A percentile compares a stretch with the other conserved stretches of the same genome.
These are phyloP conservation scores for Dysidea cf. avara DNA, from an alignment of 37 sponge, comb jelly and placozoan species.

Conservation along the genomic window DNA sequence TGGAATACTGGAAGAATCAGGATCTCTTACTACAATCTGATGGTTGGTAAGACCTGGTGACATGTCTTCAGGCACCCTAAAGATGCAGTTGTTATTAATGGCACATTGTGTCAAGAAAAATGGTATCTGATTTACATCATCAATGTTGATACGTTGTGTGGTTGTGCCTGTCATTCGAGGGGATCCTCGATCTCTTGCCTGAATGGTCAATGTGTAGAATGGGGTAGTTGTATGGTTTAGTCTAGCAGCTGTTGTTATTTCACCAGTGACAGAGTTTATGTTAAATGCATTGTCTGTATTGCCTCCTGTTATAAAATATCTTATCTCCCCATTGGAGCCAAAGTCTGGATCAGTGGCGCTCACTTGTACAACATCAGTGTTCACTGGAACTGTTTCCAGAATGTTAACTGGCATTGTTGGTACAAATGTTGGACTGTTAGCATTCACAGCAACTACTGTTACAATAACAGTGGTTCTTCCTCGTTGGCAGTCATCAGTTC, in stretches of 20 bases:
- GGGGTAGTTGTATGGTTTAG: slow-evolving; percentile 8
- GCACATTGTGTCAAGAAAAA: too few relatives aligned
- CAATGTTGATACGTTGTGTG: too few relatives aligned
- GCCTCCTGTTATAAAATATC: slow-evolving; percentile 53
- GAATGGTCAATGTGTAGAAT: too few relatives aligned
- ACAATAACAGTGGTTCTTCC: slow-evolving; percentile 30
- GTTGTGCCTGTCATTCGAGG: too few relatives aligned
- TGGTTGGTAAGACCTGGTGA: too few relatives aligned
- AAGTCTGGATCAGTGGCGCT: slow-evolving; percentile 9
- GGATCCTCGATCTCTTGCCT: too few relatives aligned
- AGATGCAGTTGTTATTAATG: too few relatives aligned
- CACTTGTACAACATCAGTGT: slow-evolving; percentile 40
- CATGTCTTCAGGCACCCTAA: too few relatives aligned
- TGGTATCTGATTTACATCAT: too few relatives aligned
- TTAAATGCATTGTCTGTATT: slow-evolving; percentile 49
- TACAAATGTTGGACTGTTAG: slow-evolving; percentile 22
- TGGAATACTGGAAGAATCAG: too few relatives aligned
- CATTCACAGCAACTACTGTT: slow-evolving; percentile 26
- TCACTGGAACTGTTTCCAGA: slow-evolving; percentile 47
- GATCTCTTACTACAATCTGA: too few relatives aligned
- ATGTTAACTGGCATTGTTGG: slow-evolving; percentile 23
- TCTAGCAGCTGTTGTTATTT: slow-evolving; percentile 14
- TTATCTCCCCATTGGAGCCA: slow-evolving; percentile 26
- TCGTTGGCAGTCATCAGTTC: slow-evolving; percentile 60
- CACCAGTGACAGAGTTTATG: slow-evolving; percentile 50